A percentile compares a stretch with the other conserved stretches of the same genome.
Evolutionary conservation across 2,113 vertebrate species (phyloP).

Genomic region (Channa maculata): DNA sequence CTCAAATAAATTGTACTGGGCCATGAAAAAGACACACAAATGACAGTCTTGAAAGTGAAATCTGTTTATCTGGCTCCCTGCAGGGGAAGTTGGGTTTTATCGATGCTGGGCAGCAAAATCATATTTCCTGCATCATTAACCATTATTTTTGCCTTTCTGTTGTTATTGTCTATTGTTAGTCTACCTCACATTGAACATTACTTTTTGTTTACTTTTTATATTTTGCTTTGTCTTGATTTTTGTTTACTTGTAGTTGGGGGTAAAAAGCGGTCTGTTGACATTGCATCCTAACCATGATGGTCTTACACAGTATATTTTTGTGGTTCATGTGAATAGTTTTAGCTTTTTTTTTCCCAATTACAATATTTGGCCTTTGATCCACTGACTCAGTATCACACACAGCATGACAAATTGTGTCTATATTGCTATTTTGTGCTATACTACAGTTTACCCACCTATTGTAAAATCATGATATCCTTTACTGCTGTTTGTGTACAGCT

Average conservation of each 20-base stretch:
- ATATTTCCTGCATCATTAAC: constrained; percentile 69
- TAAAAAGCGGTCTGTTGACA: background rate
- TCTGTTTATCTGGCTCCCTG: constrained; percentile 59
- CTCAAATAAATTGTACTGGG: constrained; percentile 45
- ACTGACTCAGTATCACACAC: constrained; percentile 8
- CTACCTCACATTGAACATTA: constrained; percentile 5
- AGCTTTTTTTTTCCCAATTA: background rate
- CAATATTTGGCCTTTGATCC: constrained; percentile 16
- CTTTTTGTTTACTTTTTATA: constrained; percentile 27
- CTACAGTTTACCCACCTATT: background rate
- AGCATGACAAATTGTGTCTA: background rate
- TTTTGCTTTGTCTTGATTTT: background rate
- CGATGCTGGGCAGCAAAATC: constrained; percentile 44
- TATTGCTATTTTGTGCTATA: background rate
- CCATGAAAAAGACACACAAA: constrained; percentile 57
- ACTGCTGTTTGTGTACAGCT: background rate
- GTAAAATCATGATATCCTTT: background rate
- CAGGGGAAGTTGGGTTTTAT: constrained; percentile 43
- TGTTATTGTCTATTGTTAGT: constrained; percentile 25
- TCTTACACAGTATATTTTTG: background rate
- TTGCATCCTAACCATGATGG: too few species aligned
- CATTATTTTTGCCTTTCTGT: constrained; percentile 47
- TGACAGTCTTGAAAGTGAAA: constrained; percentile 58
- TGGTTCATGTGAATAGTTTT: background rate
- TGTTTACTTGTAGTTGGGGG: background rate